Conservation (phyloP, 2,797 vertebrate genomes). For the Momotus momota region DNA sequence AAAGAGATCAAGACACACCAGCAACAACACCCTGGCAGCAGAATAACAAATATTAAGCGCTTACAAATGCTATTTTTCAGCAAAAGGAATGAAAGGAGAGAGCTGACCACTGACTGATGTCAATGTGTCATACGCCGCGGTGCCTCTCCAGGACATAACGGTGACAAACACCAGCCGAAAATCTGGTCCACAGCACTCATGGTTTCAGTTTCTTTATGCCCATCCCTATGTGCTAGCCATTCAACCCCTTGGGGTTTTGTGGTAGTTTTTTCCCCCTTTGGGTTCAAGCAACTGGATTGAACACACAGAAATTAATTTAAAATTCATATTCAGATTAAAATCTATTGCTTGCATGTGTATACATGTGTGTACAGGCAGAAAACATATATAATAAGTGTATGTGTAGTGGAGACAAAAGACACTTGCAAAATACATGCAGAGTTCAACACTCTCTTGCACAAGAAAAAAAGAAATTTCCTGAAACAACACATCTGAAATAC, state of each 20-base stretch:
- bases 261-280: background rate
- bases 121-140: background rate
- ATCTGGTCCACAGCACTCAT: accelerated
- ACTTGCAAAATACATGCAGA: background rate
- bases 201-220: background rate
- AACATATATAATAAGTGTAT: background rate
- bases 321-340: background rate
- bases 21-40: background rate
- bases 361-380: background rate
- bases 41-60: background rate
- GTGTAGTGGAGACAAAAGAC: background rate
- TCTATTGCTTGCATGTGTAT: background rate
- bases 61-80: background rate
- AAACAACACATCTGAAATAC: slow-evolving; percentile 70
- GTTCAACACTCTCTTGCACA: slow-evolving; percentile 25
- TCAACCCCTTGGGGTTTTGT: background rate
- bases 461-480: slow-evolving; percentile 70
- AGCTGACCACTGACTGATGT: background rate
- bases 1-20: background rate
- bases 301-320: background rate
- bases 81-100: background rate
- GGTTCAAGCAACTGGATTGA: background rate
- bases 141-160: background rate
- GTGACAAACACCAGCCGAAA: background rate
- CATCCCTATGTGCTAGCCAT: background rate